These are phyloP conservation scores for Pelobates fuscus DNA, from an alignment of 2,113 vertebrate genomes.

Conservation along the genomic window DNA sequence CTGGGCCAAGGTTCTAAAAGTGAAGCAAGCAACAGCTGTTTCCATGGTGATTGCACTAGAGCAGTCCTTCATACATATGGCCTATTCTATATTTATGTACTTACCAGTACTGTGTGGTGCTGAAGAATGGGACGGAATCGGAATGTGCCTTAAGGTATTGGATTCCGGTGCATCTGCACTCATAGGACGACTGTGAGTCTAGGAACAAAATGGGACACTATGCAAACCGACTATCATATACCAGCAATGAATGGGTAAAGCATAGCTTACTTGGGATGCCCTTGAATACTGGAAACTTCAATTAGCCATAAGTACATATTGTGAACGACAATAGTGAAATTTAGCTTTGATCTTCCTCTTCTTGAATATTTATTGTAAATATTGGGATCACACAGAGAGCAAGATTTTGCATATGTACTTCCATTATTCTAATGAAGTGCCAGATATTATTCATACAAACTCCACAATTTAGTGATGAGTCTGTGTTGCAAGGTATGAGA, in stretches of 20 bases:
- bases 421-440: not conserved
- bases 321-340: not conserved
- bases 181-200: not conserved
- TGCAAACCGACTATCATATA: not conserved
- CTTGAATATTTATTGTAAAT: not conserved
- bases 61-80: too few species aligned
- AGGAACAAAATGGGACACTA: not conserved
- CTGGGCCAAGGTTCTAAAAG: too few species aligned
- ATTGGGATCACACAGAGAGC: not conserved
- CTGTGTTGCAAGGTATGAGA: too few species aligned
- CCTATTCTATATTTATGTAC: not conserved
- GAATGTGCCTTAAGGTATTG: too few species aligned
- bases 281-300: not conserved
- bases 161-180: not conserved
- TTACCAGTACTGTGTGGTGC: not conserved
- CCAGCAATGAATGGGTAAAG: not conserved
- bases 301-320: not conserved
- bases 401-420: conserved; percentile 14
- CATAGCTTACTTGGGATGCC: not conserved
- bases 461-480: too few species aligned
- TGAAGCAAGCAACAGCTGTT: too few species aligned
- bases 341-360: conserved; percentile 3
- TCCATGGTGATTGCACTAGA: too few species aligned
- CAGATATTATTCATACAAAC: too few species aligned
- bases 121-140: not conserved